These are phyloP conservation scores for Anniella stebbinsi DNA, from an alignment of 2,797 vertebrate species.

Conservation along the genomic window DNA sequence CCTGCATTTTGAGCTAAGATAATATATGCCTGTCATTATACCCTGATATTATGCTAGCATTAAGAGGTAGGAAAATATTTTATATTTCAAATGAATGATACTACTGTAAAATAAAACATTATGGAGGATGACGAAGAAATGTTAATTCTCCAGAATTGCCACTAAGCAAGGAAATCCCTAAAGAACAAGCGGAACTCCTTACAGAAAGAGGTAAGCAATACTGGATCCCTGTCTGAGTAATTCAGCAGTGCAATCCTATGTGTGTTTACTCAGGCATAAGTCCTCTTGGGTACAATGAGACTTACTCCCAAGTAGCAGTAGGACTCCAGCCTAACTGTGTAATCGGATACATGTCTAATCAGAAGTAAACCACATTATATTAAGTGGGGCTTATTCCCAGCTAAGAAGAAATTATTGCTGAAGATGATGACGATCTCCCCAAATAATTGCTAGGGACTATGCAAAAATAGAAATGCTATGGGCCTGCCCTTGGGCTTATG, in stretches of 20 bases:
- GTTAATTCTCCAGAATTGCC: not conserved
- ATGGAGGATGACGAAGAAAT: not conserved
- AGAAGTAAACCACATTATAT: too few species aligned
- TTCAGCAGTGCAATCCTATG: not conserved
- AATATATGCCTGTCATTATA: not conserved
- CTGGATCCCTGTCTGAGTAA: not conserved
- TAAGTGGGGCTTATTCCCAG: too few species aligned
- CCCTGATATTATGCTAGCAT: not conserved
- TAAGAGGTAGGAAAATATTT: not conserved
- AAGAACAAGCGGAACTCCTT: not conserved
- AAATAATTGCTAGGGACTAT: not conserved
- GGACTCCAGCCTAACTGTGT: too few species aligned
- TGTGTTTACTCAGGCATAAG: not conserved
- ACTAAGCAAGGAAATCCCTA: not conserved
- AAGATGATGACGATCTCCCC: not conserved
- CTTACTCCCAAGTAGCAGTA: too few species aligned
- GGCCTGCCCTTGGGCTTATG: not conserved
- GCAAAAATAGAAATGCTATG: not conserved
- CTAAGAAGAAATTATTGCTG: too few species aligned
- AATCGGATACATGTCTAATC: too few species aligned
- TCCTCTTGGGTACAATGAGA: not conserved
- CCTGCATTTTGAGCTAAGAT: not conserved
- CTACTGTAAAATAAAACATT: not conserved
- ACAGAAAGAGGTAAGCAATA: not conserved
- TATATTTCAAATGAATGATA: not conserved